phyloP scores from a whole-genome alignment of 64 coral and sea anemone species.

The Acropora yongei region DNA sequence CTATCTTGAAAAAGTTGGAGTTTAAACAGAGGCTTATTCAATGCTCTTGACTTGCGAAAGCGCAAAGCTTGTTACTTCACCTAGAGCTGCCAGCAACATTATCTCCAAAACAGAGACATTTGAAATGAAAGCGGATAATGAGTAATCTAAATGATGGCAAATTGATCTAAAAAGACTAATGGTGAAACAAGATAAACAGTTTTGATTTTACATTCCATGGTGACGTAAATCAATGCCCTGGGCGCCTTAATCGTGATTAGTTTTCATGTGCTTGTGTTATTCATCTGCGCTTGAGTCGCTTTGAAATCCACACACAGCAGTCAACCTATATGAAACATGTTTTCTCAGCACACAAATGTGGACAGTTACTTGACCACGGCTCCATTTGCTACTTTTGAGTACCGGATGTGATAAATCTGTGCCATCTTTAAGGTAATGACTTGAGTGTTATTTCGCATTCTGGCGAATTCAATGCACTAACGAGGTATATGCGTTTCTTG shows the following conservation, averaged over 20 bases:
- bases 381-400: not conserved
- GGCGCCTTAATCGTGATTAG: constrained; percentile 1
- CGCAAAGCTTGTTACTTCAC: not conserved
- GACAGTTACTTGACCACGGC: not conserved
- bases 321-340: constrained; percentile 1
- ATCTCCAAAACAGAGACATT: not conserved
- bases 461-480: not conserved
- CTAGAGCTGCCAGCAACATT: not conserved
- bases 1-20: no score
- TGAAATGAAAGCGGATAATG: not conserved
- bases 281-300: constrained; percentile 22
- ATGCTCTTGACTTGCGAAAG: not conserved
- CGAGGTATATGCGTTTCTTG: not conserved
- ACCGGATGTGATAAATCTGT: not conserved
- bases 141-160: not conserved
- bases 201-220: not conserved
- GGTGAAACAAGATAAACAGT: not conserved
- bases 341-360: not conserved
- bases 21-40: no score
- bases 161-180: not conserved
- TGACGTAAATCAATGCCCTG: constrained; percentile 24
- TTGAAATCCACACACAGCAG: not conserved
- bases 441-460: not conserved
- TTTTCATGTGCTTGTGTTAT: constrained; percentile 18
- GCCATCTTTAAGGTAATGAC: constrained; percentile 1